These are phyloP conservation scores for Antheraea pernyi DNA, from an alignment of 1,140 invertebrate genomes.

Conservation along the genomic window DNA sequence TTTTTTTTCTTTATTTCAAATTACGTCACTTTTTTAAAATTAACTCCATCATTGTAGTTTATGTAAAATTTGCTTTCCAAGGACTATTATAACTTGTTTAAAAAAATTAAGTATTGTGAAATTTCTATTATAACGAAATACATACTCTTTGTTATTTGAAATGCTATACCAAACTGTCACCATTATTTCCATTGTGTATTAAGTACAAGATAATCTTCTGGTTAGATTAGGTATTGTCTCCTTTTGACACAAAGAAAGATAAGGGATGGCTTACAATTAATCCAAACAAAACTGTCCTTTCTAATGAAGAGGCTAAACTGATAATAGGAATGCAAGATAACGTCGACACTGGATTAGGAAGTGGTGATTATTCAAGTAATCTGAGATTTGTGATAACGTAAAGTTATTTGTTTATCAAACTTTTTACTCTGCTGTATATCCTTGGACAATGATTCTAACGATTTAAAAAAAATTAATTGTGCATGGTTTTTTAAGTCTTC, in stretches of 20 bases:
- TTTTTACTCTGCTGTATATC: not conserved
- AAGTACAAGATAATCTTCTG: not conserved
- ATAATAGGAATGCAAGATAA: conserved; percentile 3
- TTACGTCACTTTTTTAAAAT: no score
- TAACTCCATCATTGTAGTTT: not conserved
- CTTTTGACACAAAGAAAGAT: conserved; percentile 8
- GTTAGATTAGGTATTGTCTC: conserved; percentile 10
- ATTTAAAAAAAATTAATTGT: not conserved
- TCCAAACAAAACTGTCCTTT: conserved; percentile 4
- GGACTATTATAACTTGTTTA: not conserved
- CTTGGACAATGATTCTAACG: not conserved
- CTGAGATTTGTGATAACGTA: not conserved
- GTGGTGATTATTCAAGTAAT: not conserved
- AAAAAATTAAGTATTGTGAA: not conserved
- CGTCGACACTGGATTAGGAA: not conserved
- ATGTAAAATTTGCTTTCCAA: not conserved
- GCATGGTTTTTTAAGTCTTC: not conserved
- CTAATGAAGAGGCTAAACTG: conserved; percentile 2
- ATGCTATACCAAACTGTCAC: not conserved
- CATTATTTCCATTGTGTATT: not conserved
- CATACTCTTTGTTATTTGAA: not conserved
- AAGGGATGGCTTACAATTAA: not conserved
- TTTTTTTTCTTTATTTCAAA: no score
- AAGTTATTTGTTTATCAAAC: not conserved
- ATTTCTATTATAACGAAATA: not conserved